These are phyloP conservation scores for Thera britannica DNA, from an alignment of 2,888 invertebrate species.

Conservation along the genomic window DNA sequence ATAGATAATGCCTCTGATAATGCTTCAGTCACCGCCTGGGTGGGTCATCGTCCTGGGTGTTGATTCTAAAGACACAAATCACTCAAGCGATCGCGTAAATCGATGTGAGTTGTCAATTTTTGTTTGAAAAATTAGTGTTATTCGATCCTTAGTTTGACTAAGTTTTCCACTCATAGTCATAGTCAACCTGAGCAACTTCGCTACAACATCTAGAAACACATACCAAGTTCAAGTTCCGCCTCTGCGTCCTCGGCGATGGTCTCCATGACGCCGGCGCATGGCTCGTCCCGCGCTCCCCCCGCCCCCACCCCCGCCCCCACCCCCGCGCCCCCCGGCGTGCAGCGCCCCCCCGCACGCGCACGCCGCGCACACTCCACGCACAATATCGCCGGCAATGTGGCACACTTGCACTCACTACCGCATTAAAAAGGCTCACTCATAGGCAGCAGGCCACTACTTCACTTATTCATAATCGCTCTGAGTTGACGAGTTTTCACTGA, in stretches of 20 bases:
- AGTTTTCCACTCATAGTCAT: neutral
- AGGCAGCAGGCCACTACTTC: neutral
- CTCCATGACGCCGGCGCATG: conserved; percentile 85
- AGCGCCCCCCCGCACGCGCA: conserved; percentile 67
- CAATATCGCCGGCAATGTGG: conserved; percentile 60
- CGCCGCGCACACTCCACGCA: conserved; percentile 74
- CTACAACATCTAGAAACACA: conserved; percentile 35
- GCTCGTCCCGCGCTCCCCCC: conserved; percentile 68
- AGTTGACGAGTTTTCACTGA: too few species aligned
- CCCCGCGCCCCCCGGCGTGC: conserved; percentile 60
- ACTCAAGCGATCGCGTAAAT: too few species aligned
- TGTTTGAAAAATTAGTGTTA: too few species aligned
- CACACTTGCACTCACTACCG: conserved; percentile 23
- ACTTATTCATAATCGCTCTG: too few species aligned
- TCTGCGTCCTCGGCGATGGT: conserved; percentile 88
- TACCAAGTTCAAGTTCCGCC: conserved; percentile 88
- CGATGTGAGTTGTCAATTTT: too few species aligned
- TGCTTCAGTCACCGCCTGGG: too few species aligned
- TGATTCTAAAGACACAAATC: too few species aligned
- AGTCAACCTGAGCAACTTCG: neutral
- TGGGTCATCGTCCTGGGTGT: too few species aligned
- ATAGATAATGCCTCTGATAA: too few species aligned
- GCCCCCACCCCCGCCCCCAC: conserved; percentile 75
- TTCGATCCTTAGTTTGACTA: too few species aligned
- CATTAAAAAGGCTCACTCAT: conserved; percentile 9